These are phyloP conservation scores for Trematomus loennbergii DNA, from an alignment of 2,113 vertebrate species.

Conservation along the genomic window DNA sequence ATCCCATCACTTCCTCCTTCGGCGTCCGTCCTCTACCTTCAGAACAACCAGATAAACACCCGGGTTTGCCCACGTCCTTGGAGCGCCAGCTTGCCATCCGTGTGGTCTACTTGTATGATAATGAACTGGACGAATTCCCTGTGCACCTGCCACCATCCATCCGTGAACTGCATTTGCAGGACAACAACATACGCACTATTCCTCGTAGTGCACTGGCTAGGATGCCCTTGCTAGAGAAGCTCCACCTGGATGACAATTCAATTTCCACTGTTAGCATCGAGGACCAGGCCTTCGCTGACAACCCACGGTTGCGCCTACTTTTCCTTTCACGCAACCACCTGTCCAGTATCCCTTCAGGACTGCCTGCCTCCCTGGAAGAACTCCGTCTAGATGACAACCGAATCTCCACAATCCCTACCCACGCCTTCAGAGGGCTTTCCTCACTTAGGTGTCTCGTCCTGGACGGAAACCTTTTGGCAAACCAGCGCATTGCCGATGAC, in stretches of 20 bases:
- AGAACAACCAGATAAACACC: conserved; percentile 95
- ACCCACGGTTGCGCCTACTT: conserved; percentile 87
- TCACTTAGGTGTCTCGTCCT: conserved; percentile 91
- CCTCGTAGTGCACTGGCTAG: conserved; percentile 88
- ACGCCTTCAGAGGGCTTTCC: conserved; percentile 91
- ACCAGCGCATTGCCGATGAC: conserved; percentile 95
- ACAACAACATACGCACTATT: conserved; percentile 93
- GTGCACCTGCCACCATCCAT: conserved; percentile 89
- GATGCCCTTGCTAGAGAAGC: conserved; percentile 91
- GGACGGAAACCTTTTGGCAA: conserved; percentile 95
- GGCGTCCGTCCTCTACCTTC: conserved; percentile 93
- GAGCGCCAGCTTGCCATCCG: conserved; percentile 83
- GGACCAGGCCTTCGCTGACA: conserved; percentile 93
- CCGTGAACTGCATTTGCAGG: conserved; percentile 94
- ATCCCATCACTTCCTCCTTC: conserved; percentile 89
- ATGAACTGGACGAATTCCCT: conserved; percentile 92
- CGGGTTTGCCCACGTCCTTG: conserved; percentile 90
- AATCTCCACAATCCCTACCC: conserved; percentile 94
- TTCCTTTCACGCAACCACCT: conserved; percentile 95
- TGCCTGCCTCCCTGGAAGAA: conserved; percentile 93
- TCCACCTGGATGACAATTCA: conserved; percentile 95
- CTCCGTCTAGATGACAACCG: conserved; percentile 95
- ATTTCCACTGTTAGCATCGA: conserved; percentile 96
- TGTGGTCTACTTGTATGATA: conserved; percentile 96
- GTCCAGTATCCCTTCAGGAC: conserved; percentile 93